Percentiles rank a stretch among this genome's conserved stretches.
phyloP scores from a whole-genome alignment of 1,140 invertebrate species.

The Zaprionus tsacasi region DNA sequence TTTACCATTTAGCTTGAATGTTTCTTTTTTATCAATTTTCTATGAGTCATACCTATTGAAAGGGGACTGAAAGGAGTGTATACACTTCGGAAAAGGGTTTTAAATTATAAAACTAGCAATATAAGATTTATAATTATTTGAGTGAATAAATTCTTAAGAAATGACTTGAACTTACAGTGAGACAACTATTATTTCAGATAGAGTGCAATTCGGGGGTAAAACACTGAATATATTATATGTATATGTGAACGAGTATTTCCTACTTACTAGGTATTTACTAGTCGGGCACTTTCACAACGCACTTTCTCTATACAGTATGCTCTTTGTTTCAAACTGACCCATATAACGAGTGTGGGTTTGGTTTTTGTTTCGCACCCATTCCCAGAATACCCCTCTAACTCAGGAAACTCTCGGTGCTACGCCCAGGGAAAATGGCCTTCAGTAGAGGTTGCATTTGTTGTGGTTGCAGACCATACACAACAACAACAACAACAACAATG shows the following conservation, averaged over 20 bases:
- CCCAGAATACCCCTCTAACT: not conserved
- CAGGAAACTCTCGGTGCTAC: not conserved
- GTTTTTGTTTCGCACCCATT: not conserved
- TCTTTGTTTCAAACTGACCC: conserved; percentile 77
- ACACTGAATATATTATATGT: too few relatives aligned
- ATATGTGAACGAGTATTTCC: too few relatives aligned
- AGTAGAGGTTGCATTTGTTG: conserved; percentile 63
- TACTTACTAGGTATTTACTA: not conserved
- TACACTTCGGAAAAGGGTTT: not conserved
- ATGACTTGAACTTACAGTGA: too few relatives aligned
- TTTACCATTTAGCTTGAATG: conserved; percentile 26
- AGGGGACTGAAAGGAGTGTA: not conserved
- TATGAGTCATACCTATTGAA: not conserved
- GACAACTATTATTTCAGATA: too few relatives aligned
- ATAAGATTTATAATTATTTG: too few relatives aligned
- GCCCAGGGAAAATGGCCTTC: conserved; percentile 60
- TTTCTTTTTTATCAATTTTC: conserved; percentile 7
- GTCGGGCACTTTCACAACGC: not conserved
- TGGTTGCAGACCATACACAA: conserved; percentile 33
- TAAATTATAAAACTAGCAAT: too few relatives aligned
- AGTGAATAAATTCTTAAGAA: too few relatives aligned
- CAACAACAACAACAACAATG: conserved; percentile 15
- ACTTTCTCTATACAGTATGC: conserved; percentile 14
- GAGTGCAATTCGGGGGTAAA: too few relatives aligned
- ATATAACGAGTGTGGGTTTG: conserved; percentile 56